These are phyloP conservation scores for Phoxinus phoxinus DNA, from an alignment of 2,113 vertebrate genomes.

Conservation along the genomic window DNA sequence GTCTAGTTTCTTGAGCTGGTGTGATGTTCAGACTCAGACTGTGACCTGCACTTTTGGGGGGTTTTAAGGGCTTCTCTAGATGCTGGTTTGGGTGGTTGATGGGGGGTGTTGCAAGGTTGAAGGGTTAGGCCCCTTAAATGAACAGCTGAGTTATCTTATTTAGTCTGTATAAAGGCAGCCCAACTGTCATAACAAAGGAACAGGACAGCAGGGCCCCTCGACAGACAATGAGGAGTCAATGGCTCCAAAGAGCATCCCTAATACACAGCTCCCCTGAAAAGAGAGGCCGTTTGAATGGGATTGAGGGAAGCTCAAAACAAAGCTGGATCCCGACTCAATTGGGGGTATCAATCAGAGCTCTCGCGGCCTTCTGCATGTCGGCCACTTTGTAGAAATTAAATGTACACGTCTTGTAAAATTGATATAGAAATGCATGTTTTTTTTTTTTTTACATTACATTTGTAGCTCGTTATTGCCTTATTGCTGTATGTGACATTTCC, in stretches of 20 bases:
- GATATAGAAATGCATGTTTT: background rate
- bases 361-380: background rate
- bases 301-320: constrained; percentile 68
- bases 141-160: constrained; percentile 82
- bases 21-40: background rate
- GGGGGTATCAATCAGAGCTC: constrained; percentile 53
- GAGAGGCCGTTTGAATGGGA: constrained; percentile 52
- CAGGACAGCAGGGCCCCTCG: constrained; percentile 68
- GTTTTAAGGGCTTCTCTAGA: constrained; percentile 40
- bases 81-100: constrained; percentile 50
- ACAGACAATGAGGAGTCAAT: constrained; percentile 71
- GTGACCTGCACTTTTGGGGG: background rate
- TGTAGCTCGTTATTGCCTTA: background rate
- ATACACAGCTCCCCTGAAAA: constrained; percentile 55
- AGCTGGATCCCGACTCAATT: constrained; percentile 61
- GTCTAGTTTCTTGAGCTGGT: background rate
- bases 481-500: background rate
- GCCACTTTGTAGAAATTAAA: constrained; percentile 22
- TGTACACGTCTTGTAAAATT: background rate
- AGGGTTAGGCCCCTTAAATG: constrained; percentile 77
- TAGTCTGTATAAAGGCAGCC: constrained; percentile 79
- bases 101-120: constrained; percentile 63
- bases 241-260: constrained; percentile 57
- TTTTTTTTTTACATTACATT: background rate
- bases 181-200: constrained; percentile 83